These are phyloP conservation scores for Irena cyanogastra DNA, from an alignment of 2,113 vertebrate genomes.

Conservation along the genomic window DNA sequence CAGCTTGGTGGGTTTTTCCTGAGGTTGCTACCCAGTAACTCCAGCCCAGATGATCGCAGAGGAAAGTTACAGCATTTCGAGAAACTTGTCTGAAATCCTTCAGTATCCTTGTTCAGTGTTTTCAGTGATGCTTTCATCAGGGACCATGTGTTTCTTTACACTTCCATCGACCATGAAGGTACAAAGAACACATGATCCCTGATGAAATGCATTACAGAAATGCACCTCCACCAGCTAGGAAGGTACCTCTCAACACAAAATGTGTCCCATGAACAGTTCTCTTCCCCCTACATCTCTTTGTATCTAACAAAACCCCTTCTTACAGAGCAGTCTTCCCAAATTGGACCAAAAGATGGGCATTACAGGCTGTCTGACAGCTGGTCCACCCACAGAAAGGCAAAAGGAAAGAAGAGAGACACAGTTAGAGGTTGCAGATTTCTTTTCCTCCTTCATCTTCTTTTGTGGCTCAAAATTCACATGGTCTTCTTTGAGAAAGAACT, in stretches of 20 bases:
- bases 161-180: not conserved
- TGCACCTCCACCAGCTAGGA: not conserved
- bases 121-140: not conserved
- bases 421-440: not conserved
- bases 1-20: not conserved
- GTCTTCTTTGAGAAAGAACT: not conserved
- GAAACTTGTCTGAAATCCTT: not conserved
- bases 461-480: not conserved
- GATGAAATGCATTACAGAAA: not conserved
- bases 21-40: not conserved
- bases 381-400: not conserved
- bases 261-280: not conserved
- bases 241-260: not conserved
- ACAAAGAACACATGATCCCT: not conserved
- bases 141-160: not conserved
- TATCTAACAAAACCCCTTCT: not conserved
- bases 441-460: not conserved
- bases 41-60: not conserved
- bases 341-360: not conserved
- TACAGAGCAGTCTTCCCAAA: not conserved
- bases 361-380: fast-evolving
- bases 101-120: not conserved
- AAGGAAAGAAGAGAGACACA: not conserved
- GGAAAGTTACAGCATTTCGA: not conserved
- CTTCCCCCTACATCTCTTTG: not conserved